Evolutionary conservation across 23 tunicate genomes (phyloP), one percentile per base, ranked within the genome.

Genomic region (Ascidia mentula): DNA sequence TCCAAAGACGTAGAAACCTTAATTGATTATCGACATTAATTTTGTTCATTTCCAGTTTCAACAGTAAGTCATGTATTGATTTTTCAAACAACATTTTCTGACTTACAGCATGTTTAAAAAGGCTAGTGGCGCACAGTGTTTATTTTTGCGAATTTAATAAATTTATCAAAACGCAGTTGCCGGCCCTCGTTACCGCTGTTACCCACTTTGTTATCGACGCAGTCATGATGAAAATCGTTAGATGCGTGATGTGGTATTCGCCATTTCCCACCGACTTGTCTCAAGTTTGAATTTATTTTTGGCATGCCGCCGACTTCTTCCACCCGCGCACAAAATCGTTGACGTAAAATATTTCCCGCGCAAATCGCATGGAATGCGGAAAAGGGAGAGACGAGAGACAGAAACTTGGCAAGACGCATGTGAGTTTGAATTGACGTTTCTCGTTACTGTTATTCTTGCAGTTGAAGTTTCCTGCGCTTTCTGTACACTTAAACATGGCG

Each of bases 271-370:
- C 7, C 13, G 12, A 53, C 65, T 53, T 53, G 65, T 53, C 12
- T 53, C 13, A 28, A 53, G 7, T 53, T 53, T 53, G 12, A 53
- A 53, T 5, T 9, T 53, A 20, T 53, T 26, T 53, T 53, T 53
- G 65, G 13, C 65, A 28, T n/a, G n/a, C n/a, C 65, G 13, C 65
- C 65, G 13, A 53, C 65, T 53, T 53, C 65, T 53, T 42, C 13
- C 65, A n/a, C n/a, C n/a, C n/a, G n/a, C 65, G 65, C 65, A 53
- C 65, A 53, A 53, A 53, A 53, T 53, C 65, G 65, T 6, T 53
- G 65, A 53, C 13, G 65, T 53, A 53, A n/a, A n/a, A 53, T 53
- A 53, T 53, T 9, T 53, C 65, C 65, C 65, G 53, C 53, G 65
- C 65, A 53, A 53, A 9, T 53, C 65, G 22, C 65, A 53, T 9